Evolutionary conservation across 2,888 invertebrate species (phyloP).

Genomic region (Nebria brevicollis): DNA sequence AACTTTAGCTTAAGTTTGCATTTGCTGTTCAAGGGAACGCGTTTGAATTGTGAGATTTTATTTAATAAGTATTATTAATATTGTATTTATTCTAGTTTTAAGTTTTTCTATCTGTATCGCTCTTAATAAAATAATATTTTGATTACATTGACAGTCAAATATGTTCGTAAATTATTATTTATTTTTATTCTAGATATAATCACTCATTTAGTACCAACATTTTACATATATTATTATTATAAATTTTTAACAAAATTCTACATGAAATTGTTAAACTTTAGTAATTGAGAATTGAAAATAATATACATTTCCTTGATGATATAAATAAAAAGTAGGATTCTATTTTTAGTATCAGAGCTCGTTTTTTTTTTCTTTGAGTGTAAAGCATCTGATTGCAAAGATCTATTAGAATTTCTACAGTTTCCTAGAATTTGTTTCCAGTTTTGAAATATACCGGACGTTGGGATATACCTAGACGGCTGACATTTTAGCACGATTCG

Average conservation of each 20-base stretch:
- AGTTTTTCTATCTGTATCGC: conserved; percentile 21
- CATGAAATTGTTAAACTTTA: no score
- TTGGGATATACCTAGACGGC: conserved; percentile 29
- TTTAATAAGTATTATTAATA: conserved; percentile 26
- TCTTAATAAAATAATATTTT: neutral
- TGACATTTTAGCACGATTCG: conserved; percentile 16
- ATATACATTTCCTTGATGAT: neutral
- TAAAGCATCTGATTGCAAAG: conserved; percentile 8
- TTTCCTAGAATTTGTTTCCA: conserved; percentile 43
- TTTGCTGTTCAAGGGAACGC: neutral
- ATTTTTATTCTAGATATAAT: no score
- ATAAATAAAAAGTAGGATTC: conserved; percentile 28
- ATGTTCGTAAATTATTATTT: no score
- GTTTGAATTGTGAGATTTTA: conserved; percentile 32
- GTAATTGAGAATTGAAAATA: no score
- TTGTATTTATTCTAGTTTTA: conserved; percentile 40
- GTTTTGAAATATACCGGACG: conserved; percentile 39
- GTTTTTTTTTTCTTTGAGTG: conserved; percentile 20
- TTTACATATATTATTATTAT: no score
- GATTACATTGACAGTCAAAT: no score
- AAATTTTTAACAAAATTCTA: no score
- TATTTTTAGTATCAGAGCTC: conserved; percentile 35
- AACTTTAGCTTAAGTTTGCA: conserved; percentile 6
- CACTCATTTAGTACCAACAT: no score
- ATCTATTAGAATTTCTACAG: conserved; percentile 45